Conservation (phyloP, 2,888 invertebrate species). For the Thelaira solivaga region DNA sequence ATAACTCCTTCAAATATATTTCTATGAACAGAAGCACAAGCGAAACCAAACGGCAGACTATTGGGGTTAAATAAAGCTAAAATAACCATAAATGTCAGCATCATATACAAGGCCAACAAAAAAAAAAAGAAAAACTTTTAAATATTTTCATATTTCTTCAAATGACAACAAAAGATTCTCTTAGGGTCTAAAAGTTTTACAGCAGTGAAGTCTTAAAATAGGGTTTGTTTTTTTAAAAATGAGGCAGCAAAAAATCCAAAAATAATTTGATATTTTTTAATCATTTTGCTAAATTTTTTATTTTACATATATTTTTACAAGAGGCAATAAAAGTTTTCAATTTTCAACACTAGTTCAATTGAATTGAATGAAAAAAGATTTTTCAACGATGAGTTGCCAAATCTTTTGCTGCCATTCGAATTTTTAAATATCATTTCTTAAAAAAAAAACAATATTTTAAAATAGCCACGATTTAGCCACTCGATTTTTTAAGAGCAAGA, state of each 20-base stretch:
- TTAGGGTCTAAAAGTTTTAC: neutral
- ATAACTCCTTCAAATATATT: slow-evolving; percentile 33
- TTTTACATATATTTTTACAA: too few relatives aligned
- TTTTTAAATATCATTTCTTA: too few relatives aligned
- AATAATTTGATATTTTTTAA: too few relatives aligned
- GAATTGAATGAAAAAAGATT: too few relatives aligned
- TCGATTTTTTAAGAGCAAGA: too few relatives aligned
- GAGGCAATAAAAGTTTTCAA: too few relatives aligned
- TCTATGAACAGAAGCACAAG: neutral
- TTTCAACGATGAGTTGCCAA: too few relatives aligned
- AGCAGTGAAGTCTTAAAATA: neutral
- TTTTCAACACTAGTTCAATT: too few relatives aligned
- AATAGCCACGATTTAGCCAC: too few relatives aligned
- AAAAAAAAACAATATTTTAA: too few relatives aligned
- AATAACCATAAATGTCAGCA: slow-evolving; percentile 73
- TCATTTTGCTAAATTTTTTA: too few relatives aligned
- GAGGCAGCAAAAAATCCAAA: neutral
- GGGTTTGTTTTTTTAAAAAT: neutral
- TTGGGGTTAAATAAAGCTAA: slow-evolving; percentile 33
- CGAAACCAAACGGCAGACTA: neutral
- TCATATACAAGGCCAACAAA: slow-evolving; percentile 58
- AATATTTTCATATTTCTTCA: slow-evolving; percentile 68
- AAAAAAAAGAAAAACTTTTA: slow-evolving; percentile 68
- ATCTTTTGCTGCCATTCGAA: too few relatives aligned
- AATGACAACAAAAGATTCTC: slow-evolving; percentile 14